Evolutionary conservation across 2,797 vertebrate species (phyloP).

Genomic region (Alfaro cultratus): DNA sequence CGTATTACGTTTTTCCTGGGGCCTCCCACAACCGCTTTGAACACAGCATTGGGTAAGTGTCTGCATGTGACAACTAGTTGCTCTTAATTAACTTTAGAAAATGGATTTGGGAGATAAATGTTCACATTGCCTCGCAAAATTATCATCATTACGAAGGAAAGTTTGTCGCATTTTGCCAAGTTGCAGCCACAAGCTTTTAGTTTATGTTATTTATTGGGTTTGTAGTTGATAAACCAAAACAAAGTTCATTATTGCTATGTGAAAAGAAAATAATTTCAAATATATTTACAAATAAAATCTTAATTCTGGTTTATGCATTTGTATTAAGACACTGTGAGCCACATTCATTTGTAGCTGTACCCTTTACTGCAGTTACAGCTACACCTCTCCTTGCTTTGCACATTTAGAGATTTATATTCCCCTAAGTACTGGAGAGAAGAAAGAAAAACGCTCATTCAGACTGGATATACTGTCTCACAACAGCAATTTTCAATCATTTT

Average conservation of each 20-base stretch:
- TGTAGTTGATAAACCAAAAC: not conserved
- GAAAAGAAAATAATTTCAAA: not conserved
- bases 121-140: not conserved
- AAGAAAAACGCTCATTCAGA: too few species aligned
- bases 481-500: too few species aligned
- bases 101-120: not conserved
- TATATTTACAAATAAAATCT: not conserved
- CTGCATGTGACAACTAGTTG: not conserved
- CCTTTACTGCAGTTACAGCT: too few species aligned
- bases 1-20: constrained; percentile 82
- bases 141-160: not conserved
- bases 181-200: not conserved
- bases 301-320: not conserved
- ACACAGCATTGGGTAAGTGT: constrained; percentile 77
- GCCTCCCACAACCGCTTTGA: constrained; percentile 85
- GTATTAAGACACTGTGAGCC: not conserved
- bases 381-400: not conserved
- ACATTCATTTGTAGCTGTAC: too few species aligned
- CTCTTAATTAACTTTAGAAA: not conserved
- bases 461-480: too few species aligned
- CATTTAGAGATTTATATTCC: not conserved
- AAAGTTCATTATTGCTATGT: too few species aligned
- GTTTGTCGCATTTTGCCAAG: not conserved
- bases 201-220: not conserved
- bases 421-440: too few species aligned